phyloP scores from a whole-genome alignment of 2,113 vertebrate genomes.

The Tursiops truncatus region DNA sequence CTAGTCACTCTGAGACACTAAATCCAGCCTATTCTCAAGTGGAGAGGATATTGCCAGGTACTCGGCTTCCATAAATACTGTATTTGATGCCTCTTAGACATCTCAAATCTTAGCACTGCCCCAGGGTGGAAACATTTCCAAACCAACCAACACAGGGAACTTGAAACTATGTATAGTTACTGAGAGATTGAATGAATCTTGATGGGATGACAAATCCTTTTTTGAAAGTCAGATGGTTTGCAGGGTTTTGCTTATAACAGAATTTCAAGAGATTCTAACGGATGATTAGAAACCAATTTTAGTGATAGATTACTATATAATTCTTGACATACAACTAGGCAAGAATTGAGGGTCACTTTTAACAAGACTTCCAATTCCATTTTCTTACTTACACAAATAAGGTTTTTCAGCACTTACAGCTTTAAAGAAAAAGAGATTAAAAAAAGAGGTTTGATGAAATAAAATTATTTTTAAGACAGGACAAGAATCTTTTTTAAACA shows the following conservation, averaged over 20 bases:
- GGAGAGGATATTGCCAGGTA: not conserved
- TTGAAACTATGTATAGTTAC: not conserved
- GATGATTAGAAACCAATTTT: not conserved
- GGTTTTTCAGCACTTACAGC: not conserved
- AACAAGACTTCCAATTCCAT: not conserved
- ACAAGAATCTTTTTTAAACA: not conserved
- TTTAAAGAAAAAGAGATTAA: not conserved
- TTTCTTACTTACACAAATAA: not conserved
- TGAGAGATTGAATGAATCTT: not conserved
- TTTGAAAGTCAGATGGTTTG: not conserved
- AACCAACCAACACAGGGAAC: not conserved
- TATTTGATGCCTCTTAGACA: not conserved
- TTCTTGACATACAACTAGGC: not conserved
- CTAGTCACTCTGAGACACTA: not conserved
- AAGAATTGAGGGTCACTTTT: not conserved
- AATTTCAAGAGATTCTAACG: not conserved
- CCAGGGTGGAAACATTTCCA: not conserved
- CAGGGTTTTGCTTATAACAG: not conserved
- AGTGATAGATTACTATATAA: not conserved
- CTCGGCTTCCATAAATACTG: not conserved
- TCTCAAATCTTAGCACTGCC: not conserved
- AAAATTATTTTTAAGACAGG: not conserved
- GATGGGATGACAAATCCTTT: not conserved
- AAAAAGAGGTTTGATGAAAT: not conserved
- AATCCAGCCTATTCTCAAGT: not conserved